Evolutionary conservation across 2,797 vertebrate genomes (phyloP).

Genomic region (Lithobates sylvaticus): DNA sequence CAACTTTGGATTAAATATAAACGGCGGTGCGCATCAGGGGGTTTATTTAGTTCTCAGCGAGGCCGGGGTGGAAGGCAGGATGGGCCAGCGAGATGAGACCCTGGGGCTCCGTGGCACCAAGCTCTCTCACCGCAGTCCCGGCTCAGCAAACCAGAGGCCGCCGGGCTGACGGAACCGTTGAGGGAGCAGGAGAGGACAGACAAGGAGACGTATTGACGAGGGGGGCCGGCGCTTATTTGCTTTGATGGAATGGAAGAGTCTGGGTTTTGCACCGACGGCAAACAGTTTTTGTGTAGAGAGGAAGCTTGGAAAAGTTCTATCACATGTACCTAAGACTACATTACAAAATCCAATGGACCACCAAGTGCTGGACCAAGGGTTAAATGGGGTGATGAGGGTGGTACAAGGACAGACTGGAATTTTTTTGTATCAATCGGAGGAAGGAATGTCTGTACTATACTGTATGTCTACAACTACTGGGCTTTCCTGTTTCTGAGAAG

Average conservation of each 20-base stretch:
- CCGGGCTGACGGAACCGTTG: slow-evolving; percentile 6
- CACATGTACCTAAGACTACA: neutral
- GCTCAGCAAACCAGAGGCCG: slow-evolving; percentile 9
- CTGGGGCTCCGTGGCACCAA: slow-evolving; percentile 31
- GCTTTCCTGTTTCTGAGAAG: no score
- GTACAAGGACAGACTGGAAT: neutral
- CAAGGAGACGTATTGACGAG: slow-evolving; percentile 36
- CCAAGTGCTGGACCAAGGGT: neutral
- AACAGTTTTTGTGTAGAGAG: neutral
- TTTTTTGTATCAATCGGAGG: no score
- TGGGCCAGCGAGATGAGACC: slow-evolving; percentile 7
- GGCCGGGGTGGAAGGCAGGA: slow-evolving; percentile 62
- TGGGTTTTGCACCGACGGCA: neutral
- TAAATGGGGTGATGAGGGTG: slow-evolving; percentile 1
- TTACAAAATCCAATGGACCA: neutral
- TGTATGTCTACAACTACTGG: no score
- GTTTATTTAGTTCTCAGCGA: slow-evolving; percentile 79
- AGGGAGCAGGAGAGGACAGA: neutral
- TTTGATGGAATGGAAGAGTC: neutral
- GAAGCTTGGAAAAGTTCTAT: slow-evolving; percentile 11
- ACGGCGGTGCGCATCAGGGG: slow-evolving; percentile 72
- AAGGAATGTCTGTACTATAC: no score
- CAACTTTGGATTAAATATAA: slow-evolving; percentile 73
- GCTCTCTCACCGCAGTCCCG: neutral
- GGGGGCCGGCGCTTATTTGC: neutral